Percentiles rank a stretch among this genome's conserved stretches.
Conservation (phyloP, 2,888 invertebrate genomes). For the Incurvaria masculella region DNA sequence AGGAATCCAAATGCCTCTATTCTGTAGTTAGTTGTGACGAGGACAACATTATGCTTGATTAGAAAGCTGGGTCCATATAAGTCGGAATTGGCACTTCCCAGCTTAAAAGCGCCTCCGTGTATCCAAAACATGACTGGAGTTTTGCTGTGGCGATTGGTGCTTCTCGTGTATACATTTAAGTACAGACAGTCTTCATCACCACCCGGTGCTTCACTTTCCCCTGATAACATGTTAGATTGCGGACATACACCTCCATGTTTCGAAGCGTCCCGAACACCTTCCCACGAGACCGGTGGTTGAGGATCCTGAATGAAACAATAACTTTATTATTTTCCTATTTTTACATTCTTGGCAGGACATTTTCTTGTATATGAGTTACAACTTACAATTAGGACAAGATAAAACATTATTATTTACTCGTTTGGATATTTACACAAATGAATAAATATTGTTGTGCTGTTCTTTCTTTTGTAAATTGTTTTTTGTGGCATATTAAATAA, state of each 20-base stretch:
- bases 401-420: too few species aligned
- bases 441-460: too few species aligned
- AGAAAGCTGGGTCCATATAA: constrained; percentile 38
- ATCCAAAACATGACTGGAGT: constrained; percentile 31
- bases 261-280: constrained; percentile 27
- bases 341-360: too few species aligned
- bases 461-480: too few species aligned
- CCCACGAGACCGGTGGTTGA: constrained; percentile 25
- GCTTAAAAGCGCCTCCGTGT: constrained; percentile 30
- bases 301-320: constrained; percentile 28
- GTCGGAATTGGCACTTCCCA: constrained; percentile 31
- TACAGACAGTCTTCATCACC: constrained; percentile 38
- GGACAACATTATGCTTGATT: constrained; percentile 29
- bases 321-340: too few species aligned
- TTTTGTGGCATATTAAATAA: too few species aligned
- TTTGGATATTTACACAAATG: too few species aligned
- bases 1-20: constrained; percentile 38
- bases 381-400: too few species aligned
- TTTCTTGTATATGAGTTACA: too few species aligned
- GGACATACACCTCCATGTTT: constrained; percentile 25
- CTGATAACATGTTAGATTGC: constrained; percentile 24
- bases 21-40: constrained; percentile 43
- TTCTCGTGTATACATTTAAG: constrained; percentile 28
- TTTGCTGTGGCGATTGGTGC: constrained; percentile 16
- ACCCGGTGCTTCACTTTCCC: constrained; percentile 22